These are phyloP conservation scores for Mythimna vitellina DNA, from an alignment of 2,888 invertebrate genomes.

Conservation along the genomic window DNA sequence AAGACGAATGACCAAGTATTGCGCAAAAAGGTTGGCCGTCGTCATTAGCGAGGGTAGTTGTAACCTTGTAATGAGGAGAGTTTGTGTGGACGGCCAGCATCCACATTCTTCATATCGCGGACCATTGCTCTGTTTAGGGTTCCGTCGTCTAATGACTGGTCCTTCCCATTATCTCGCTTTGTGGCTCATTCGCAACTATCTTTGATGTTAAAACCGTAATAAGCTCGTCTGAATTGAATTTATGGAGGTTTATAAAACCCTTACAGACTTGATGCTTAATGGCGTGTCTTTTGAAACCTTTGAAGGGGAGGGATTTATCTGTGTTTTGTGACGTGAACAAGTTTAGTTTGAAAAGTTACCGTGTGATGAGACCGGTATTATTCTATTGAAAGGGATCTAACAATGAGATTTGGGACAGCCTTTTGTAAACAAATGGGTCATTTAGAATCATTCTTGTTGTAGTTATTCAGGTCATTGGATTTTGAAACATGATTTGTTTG, in stretches of 20 bases:
- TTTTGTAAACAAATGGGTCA: slow-evolving; percentile 53
- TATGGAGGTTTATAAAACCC: slow-evolving; percentile 76
- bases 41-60: slow-evolving; percentile 85
- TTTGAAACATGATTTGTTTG: slow-evolving; percentile 35
- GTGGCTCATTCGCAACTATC: slow-evolving; percentile 80
- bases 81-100: slow-evolving; percentile 74
- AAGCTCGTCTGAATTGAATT: slow-evolving; percentile 77
- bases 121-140: slow-evolving; percentile 81
- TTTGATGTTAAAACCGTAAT: slow-evolving; percentile 79
- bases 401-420: slow-evolving; percentile 54
- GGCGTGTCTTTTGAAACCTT: slow-evolving; percentile 70
- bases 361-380: slow-evolving; percentile 59
- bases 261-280: slow-evolving; percentile 62
- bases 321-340: slow-evolving; percentile 57
- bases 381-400: slow-evolving; percentile 52
- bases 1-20: slow-evolving; percentile 86
- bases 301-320: slow-evolving; percentile 66
- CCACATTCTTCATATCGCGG: slow-evolving; percentile 84
- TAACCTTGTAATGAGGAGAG: slow-evolving; percentile 76
- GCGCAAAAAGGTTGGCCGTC: slow-evolving; percentile 85
- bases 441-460: slow-evolving; percentile 38
- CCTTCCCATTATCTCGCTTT: slow-evolving; percentile 81
- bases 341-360: slow-evolving; percentile 61
- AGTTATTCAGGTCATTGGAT: slow-evolving; percentile 15
- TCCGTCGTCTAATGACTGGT: slow-evolving; percentile 75